A percentile compares a stretch with the other conserved stretches of the same genome.
phyloP scores from a whole-genome alignment of 35 echinoderm and acorn worm genomes.

The Ophiothrix spiculata region DNA sequence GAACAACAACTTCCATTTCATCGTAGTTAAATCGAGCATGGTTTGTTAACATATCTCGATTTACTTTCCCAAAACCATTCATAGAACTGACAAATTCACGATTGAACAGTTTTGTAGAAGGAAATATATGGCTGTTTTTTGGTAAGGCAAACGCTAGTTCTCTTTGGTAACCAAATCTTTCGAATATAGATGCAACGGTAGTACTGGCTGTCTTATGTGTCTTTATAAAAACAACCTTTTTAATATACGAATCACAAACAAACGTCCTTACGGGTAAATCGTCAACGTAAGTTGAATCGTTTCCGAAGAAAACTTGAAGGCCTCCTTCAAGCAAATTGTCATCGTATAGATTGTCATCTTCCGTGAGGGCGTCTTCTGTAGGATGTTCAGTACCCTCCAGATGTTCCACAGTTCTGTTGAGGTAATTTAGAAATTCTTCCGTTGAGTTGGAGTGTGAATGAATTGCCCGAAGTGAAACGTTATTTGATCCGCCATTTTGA shows the following conservation, averaged over 20 bases:
- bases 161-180: conserved; percentile 34
- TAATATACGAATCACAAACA: not conserved
- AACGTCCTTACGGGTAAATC: not conserved
- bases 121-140: not conserved
- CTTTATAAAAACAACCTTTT: conserved; percentile 34
- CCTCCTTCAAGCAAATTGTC: not conserved
- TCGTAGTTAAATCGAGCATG: conserved; percentile 60
- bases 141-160: conserved; percentile 17
- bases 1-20: conserved; percentile 73
- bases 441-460: not conserved
- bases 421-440: not conserved
- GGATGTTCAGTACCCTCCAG: not conserved
- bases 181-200: conserved; percentile 8
- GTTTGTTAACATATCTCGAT: conserved; percentile 57
- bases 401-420: not conserved
- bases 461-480: not conserved
- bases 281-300: not conserved
- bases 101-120: not conserved
- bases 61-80: not conserved
- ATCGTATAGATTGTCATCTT: not conserved
- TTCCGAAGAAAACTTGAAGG: not conserved
- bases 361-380: not conserved
- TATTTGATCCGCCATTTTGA: not conserved
- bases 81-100: not conserved
- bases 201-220: conserved; percentile 48